Percentiles rank a stretch among this genome's conserved stretches.
Conservation (phyloP, 2,888 invertebrate genomes). For the Chydorus sphaericus region DNA sequence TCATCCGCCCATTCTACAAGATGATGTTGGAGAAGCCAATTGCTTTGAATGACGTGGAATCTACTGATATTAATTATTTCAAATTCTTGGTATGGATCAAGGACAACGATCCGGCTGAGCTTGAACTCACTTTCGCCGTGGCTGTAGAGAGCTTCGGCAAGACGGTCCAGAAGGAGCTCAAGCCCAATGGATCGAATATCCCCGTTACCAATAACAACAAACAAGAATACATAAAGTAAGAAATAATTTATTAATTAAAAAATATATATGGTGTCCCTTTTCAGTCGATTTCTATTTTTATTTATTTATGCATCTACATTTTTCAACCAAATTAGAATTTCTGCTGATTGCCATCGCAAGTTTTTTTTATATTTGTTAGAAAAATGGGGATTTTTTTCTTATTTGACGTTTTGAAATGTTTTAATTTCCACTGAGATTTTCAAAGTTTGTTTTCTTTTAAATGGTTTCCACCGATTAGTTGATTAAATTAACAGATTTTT, state of each 20-base stretch:
- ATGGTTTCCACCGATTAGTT: neutral
- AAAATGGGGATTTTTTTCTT: too few species aligned
- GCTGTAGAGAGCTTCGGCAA: slow-evolving; percentile 96
- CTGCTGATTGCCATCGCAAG: neutral
- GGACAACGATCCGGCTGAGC: slow-evolving; percentile 89
- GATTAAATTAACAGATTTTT: neutral
- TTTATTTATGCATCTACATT: neutral
- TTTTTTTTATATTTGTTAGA: too few species aligned
- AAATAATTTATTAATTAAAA: neutral
- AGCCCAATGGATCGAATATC: slow-evolving; percentile 78
- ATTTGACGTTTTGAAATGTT: neutral
- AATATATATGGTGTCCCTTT: neutral
- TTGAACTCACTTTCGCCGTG: slow-evolving; percentile 87
- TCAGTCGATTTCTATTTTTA: neutral
- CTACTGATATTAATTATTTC: slow-evolving; percentile 96
- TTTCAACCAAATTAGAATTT: neutral
- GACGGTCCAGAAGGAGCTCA: slow-evolving; percentile 80
- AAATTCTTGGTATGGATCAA: slow-evolving; percentile 89
- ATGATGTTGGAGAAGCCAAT: slow-evolving; percentile 96
- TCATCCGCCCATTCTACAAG: slow-evolving; percentile 98
- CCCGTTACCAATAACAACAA: slow-evolving; percentile 87
- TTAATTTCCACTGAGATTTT: too few species aligned
- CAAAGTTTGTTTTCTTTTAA: too few species aligned
- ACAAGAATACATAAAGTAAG: slow-evolving; percentile 84
- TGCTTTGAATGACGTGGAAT: slow-evolving; percentile 94